Base-by-base conservation (phyloP, 2,113 vertebrate genomes). In the Fukomys damarensis region DNA sequence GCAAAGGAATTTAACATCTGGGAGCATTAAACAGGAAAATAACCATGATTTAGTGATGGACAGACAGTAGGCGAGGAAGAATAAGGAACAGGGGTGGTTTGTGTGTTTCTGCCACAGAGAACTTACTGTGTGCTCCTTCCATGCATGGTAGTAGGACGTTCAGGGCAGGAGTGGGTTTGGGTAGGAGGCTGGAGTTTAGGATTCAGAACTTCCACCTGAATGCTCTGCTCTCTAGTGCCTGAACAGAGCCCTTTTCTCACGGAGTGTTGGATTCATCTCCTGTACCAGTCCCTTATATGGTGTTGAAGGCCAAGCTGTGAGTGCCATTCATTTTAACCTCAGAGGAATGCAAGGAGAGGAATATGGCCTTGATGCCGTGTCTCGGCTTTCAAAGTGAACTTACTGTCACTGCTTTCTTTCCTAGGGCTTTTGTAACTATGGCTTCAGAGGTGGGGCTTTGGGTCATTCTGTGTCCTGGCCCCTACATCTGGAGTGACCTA, bases 391-490 rank as follows among this genome's bases (percentile, higher is more conserved):
- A 2, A 38, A 38, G 22, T 89, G 58, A 56, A 13, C 0, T 97
- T 61, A 97, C 61, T 24, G 1, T 65, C 0, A 2, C 30, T 93
- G 2, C 84, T 81, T 98, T 61, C 4, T 28, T 97, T 94, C 65
- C 76, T 59, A 99, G 99, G 98, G 97, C 98, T 16, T 99, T 99
- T 97, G 94, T 99, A 41, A 95, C 65, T 14, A 97, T 98, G 59
- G 99, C 99, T 49, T 98, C 98, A 63, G 98, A 98, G 14, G 94
- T 99, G n/a, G 99, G 98, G 3, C 98, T 99, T 30, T 99, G 99
- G 99, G 99, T 99, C 86, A 99, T 99, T 91, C 97, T 99, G 91
- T 99, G 99, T 84, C 99, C 99, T 4, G 99, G 99, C 43, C 99
- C 99, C 1, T 99, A 99, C 84, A 99, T 99, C 89, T 99, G 99